A percentile compares a stretch with the other conserved stretches of the same genome.
phyloP scores from a whole-genome alignment of 2,888 invertebrate species.

The Tricholauxania praeusta region DNA sequence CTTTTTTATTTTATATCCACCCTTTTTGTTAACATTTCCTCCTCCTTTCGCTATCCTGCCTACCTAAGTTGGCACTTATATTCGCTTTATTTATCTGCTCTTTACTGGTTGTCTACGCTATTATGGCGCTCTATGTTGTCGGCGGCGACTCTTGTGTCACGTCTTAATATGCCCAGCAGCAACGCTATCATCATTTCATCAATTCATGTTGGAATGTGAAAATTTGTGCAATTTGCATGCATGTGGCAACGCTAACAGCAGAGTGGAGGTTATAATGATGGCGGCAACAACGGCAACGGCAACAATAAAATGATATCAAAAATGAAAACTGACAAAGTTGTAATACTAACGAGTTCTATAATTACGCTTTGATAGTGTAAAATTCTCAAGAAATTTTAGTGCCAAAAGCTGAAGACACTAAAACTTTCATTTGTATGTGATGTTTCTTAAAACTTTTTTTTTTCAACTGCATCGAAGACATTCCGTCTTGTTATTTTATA shows the following conservation, averaged over 20 bases:
- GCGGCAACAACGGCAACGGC: neutral
- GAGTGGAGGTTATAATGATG: too few relatives aligned
- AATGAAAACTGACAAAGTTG: too few relatives aligned
- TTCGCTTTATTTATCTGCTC: neutral
- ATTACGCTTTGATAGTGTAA: too few relatives aligned
- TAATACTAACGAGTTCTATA: too few relatives aligned
- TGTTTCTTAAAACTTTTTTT: too few relatives aligned
- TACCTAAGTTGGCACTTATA: neutral
- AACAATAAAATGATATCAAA: neutral
- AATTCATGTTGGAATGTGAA: constrained; percentile 15
- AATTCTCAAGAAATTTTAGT: too few relatives aligned
- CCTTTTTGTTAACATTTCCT: neutral
- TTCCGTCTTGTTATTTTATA: too few relatives aligned
- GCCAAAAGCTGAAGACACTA: too few relatives aligned
- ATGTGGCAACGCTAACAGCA: constrained; percentile 25
- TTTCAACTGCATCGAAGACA: too few relatives aligned
- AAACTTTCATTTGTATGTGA: too few relatives aligned
- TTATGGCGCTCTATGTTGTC: neutral
- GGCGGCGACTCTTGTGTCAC: constrained; percentile 29
- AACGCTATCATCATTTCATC: constrained; percentile 14
- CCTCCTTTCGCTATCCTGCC: neutral
- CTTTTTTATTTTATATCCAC: too few relatives aligned
- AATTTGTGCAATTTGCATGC: constrained; percentile 27
- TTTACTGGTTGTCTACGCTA: neutral
- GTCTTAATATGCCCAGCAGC: constrained; percentile 35